These are phyloP conservation scores for Pecten maximus DNA, from an alignment of 2,888 invertebrate species.

Conservation along the genomic window DNA sequence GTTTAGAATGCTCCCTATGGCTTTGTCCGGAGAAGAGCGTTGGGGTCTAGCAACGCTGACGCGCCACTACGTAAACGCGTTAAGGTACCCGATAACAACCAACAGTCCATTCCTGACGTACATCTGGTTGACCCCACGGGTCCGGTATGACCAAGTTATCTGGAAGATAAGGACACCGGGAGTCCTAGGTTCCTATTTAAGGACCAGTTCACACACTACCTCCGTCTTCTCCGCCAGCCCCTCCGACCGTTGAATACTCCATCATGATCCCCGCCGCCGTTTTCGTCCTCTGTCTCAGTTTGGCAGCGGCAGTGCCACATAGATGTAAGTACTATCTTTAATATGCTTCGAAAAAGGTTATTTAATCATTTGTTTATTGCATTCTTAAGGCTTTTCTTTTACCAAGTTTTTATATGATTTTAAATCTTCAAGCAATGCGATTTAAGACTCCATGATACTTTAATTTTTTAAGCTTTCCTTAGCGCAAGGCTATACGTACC, in stretches of 20 bases:
- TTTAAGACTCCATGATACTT: no score
- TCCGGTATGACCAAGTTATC: neutral
- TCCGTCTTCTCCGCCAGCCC: constrained; percentile 1
- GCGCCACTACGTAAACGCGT: neutral
- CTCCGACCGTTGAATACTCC: constrained; percentile 28
- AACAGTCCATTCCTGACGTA: neutral
- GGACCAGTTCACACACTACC: neutral
- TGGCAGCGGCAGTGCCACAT: neutral
- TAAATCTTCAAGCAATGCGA: no score
- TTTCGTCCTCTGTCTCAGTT: neutral
- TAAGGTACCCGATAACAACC: neutral
- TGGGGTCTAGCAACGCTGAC: constrained; percentile 9
- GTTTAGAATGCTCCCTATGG: neutral
- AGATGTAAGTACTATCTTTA: neutral
- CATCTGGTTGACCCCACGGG: neutral
- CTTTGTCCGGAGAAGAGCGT: neutral
- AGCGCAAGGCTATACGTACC: no score
- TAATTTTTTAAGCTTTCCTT: no score
- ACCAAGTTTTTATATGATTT: no score
- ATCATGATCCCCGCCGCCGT: neutral
- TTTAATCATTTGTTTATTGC: no score
- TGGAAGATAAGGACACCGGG: neutral
- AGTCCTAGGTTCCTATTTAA: neutral
- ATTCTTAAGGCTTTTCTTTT: no score
- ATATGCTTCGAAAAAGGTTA: no score